Evolutionary conservation across 2,113 vertebrate species (phyloP), one percentile per base, ranked within the genome.

Genomic region (Talpa occidentalis): DNA sequence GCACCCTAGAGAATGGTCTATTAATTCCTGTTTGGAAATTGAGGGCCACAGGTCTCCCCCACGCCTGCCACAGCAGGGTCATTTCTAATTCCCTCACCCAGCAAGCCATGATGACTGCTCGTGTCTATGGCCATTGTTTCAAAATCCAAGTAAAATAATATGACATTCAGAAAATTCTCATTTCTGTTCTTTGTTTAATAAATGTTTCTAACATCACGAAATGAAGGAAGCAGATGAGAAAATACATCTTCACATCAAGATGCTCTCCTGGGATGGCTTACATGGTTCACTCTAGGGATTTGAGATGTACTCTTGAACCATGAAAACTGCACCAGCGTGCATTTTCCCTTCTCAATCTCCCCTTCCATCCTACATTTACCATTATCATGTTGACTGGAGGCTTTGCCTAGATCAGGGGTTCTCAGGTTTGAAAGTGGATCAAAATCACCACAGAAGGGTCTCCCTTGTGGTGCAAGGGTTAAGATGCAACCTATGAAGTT

Each of bases 171-270:
- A 92, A 91, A 62, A 54, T 74, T 52, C 66, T 66, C 54, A 35
- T 62, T 74, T 40, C 35, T 37, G 2, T 74, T 94, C 30, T 70
- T 76, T 77, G 60, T 77, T 76, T 66, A 79, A 44, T 22, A 72
- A 92, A 47, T 74, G 24, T 82, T 91, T 93, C 70, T 69, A 95
- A 94, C 80, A 69, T 72, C 78, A 81, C 17, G 67, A 32, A 78
- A 66, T n/a, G 52, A 82, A 93, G 44, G 67, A 62, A 90, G 15
- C 30, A 69, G 49, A 67, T 80, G 56, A 78, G 54, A 95, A 30
- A 19, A 79, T 91, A 56, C 32, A 60, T 79, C 90, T 30, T 77
- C 10, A 83, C 67, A 69, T 67, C 74, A 54, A 67, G 66, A 56
- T 72, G 52, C 35, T 85, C 42, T 93, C 40, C 26, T 40, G 3